Evolutionary conservation across 2,797 vertebrate species (phyloP).

Genomic region (Sebastes vulpes): DNA sequence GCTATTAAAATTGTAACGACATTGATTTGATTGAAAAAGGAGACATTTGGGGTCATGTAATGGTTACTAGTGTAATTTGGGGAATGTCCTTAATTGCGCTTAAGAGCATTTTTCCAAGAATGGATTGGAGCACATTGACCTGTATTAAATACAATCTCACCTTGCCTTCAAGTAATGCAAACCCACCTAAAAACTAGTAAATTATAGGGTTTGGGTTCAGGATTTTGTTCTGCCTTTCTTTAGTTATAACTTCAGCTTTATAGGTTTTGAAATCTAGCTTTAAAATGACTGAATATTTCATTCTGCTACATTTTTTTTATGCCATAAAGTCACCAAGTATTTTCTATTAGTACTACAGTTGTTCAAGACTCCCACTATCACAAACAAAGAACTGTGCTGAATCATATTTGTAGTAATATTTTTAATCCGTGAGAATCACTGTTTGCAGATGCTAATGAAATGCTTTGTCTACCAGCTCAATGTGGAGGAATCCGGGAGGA

Average conservation of each 20-base stretch:
- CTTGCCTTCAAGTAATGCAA: not conserved
- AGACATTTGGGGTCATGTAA: not conserved
- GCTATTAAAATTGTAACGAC: not conserved
- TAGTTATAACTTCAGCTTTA: not conserved
- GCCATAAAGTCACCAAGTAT: not conserved
- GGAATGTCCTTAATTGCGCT: not conserved
- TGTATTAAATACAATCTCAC: not conserved
- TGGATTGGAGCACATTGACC: not conserved
- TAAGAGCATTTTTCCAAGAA: not conserved
- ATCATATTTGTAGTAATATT: not conserved
- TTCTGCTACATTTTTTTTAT: not conserved
- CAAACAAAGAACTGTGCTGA: not conserved
- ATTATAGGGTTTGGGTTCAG: not conserved
- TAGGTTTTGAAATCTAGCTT: not conserved
- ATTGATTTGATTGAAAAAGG: not conserved
- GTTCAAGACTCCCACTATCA: not conserved
- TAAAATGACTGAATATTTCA: not conserved
- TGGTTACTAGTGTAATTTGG: no score
- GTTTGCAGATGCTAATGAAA: constrained; percentile 38
- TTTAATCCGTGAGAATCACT: constrained; percentile 4
- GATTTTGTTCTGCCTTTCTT: not conserved
- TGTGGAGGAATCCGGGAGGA: constrained; percentile 95
- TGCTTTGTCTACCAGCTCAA: constrained; percentile 86
- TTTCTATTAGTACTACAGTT: not conserved
- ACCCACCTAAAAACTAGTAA: not conserved